Conservation (phyloP, 1,140 invertebrate genomes). For the Chironomus striatipennis region DNA sequence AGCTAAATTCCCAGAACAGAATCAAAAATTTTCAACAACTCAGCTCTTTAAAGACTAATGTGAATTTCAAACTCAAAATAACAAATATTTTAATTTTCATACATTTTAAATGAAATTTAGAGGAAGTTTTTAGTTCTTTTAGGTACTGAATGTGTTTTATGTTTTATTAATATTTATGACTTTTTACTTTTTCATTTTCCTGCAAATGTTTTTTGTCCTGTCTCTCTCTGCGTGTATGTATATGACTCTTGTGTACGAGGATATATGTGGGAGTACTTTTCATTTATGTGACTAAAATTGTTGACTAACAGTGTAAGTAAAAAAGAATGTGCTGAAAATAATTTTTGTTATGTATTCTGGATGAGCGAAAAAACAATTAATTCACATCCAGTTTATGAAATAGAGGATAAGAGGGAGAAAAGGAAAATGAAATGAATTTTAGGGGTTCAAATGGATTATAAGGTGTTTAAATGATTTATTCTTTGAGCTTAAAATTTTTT, state of each 20-base stretch:
- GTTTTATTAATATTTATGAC: conserved; percentile 23
- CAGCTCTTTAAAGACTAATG: no score
- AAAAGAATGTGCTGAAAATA: background rate
- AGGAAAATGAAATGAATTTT: no score
- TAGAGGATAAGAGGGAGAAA: no score
- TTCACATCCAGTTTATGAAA: background rate
- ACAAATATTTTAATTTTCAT: background rate
- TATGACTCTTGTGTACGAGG: no score
- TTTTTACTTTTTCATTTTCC: conserved; percentile 19
- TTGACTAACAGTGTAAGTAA: background rate
- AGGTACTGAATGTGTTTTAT: conserved; percentile 4
- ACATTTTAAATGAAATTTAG: background rate
- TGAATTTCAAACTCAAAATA: no score
- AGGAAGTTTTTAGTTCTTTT: background rate
- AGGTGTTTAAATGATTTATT: no score
- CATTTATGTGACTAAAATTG: background rate
- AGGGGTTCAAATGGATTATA: no score
- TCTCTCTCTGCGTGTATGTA: background rate
- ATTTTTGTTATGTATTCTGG: background rate
- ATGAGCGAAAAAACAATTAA: background rate
- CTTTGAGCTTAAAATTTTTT: no score
- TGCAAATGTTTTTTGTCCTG: no score
- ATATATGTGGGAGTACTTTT: no score
- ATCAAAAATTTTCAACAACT: no score
- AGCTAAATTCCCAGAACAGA: no score